These are phyloP conservation scores for Rhinopomastus cyanomelas DNA, from an alignment of 2,113 vertebrate species.

Conservation along the genomic window DNA sequence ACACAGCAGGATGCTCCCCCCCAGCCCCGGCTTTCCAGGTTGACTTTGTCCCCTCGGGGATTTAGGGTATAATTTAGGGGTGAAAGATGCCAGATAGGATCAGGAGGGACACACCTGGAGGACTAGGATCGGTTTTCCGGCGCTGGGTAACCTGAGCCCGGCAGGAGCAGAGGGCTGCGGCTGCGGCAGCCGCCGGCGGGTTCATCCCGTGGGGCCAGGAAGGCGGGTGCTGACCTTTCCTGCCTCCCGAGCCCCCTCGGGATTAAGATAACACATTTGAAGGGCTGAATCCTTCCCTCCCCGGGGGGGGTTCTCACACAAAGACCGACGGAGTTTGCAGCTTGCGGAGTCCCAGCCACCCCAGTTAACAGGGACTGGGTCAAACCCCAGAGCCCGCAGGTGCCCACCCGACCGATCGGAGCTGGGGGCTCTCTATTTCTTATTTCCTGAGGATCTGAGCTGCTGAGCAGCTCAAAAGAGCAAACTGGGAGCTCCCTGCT, in stretches of 20 bases:
- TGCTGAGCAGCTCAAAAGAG: background rate
- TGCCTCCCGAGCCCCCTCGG: slow-evolving; percentile 14
- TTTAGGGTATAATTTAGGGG: slow-evolving; percentile 56
- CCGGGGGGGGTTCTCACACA: background rate
- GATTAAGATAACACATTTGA: slow-evolving; percentile 60
- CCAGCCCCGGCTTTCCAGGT: background rate
- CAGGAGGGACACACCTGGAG: slow-evolving; percentile 50
- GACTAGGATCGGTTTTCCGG: background rate
- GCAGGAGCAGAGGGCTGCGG: slow-evolving; percentile 15
- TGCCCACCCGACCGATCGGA: background rate
- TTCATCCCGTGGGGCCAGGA: slow-evolving; percentile 5
- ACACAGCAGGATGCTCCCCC: too few species aligned
- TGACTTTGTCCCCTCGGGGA: slow-evolving; percentile 21
- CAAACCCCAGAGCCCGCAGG: accelerated
- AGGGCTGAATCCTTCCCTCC: background rate
- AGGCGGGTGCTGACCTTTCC: slow-evolving; percentile 37
- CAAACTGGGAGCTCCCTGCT: background rate
- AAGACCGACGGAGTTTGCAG: background rate
- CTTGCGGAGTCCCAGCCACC: background rate
- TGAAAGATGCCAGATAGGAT: slow-evolving; percentile 57
- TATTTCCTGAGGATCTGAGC: background rate
- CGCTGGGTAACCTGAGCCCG: slow-evolving; percentile 38
- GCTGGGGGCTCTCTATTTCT: background rate
- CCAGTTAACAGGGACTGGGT: background rate
- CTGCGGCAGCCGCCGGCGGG: background rate